Base-by-base conservation (phyloP, 2,888 invertebrate species). In the Pandemis heparana region DNA sequence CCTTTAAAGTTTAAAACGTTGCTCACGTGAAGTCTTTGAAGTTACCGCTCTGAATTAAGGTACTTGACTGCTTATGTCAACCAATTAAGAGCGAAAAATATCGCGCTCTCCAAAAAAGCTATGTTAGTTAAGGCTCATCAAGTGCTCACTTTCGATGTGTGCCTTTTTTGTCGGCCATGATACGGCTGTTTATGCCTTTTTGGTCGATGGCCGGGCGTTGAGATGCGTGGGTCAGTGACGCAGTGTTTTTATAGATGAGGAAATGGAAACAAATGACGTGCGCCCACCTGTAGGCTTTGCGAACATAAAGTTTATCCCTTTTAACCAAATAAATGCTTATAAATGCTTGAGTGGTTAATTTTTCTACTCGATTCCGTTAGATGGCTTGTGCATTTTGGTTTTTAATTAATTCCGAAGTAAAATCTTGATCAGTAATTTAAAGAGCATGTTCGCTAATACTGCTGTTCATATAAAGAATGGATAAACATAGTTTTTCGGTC, bases 1-100 rank as follows among this genome's bases (percentile, higher is more conserved):
- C 83, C 83, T 82, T 82, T 81, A 84, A 80, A 80, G 75, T 80
- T 53, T 53, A 53, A 53, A 53, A 18, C 70, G 46, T 48, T 59
- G 65, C 51, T 14, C 60, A 67, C 65, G 76, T 72, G 75, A 62
- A 76, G 12, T 80, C 88, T 93, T 92, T 93, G 92, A 93, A 85
- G 88, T 88, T 75, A 84, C 92, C 92, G 92, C 88, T 80, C 78
- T 79, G 83, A 91, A 89, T 91, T 88, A 87, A 91, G 84, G 56
- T 86, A 84, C 87, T 85, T 80, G 76, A 79, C 86, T 89, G 88
- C 89, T 92, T 90, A 88, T 85, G 85, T 83, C 80, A 81, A 81
- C 91, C 93, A 94, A 92, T 94, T 94, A 92, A 91, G 89, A 85
- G 89, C 84, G 89, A 89, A 90, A 91, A 90, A 85, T 91, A 91